phyloP scores from a whole-genome alignment of 2,113 vertebrate species.

The Crotophaga sulcirostris region DNA sequence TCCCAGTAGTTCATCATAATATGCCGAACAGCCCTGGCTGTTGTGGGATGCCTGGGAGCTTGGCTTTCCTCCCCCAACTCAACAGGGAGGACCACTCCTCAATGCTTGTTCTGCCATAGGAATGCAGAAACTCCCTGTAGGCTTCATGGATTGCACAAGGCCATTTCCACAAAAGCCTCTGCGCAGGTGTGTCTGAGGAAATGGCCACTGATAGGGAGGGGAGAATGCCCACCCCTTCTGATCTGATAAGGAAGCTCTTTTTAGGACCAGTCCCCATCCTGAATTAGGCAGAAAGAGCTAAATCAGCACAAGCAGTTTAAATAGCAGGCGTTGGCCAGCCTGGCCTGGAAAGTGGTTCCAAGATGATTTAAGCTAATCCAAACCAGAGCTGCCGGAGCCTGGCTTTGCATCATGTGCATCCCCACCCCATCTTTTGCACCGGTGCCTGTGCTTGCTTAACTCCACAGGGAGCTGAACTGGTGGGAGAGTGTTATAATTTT shows the following conservation, averaged over 20 bases:
- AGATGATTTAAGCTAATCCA: background rate
- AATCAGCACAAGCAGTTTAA: background rate
- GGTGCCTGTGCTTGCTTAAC: background rate
- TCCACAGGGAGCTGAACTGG: background rate
- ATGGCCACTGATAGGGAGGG: background rate
- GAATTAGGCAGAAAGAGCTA: background rate
- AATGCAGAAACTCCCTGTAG: background rate
- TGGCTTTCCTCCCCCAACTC: background rate
- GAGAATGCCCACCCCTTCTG: background rate
- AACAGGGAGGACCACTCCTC: background rate
- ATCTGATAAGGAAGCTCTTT: background rate
- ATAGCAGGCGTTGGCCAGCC: background rate
- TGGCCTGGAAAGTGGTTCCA: background rate
- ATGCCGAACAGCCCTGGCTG: background rate
- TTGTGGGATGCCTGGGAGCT: background rate
- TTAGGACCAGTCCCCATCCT: background rate
- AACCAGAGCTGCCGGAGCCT: background rate
- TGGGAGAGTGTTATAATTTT: background rate
- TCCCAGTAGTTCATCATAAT: background rate
- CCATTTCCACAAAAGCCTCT: background rate
- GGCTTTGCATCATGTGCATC: background rate
- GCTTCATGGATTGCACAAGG: fast-evolving
- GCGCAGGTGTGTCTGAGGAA: background rate
- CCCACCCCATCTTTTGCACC: background rate
- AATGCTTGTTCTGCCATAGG: background rate